Percentiles rank a stretch among this genome's conserved stretches.
phyloP scores from a whole-genome alignment of 2,888 invertebrate species.

The Melanargia galathea region DNA sequence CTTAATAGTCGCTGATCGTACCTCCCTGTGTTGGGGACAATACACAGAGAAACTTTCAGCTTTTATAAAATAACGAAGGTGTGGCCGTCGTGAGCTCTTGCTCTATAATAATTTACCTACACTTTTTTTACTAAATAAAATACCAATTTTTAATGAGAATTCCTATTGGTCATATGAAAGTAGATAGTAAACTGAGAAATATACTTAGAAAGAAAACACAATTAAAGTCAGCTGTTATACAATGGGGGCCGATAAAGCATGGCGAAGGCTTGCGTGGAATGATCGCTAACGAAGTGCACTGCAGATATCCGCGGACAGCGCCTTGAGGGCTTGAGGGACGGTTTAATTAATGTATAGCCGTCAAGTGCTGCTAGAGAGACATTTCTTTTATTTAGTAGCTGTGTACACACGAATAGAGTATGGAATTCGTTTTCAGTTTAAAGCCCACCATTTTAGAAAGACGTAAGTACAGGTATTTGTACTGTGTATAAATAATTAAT shows the following conservation, averaged over 20 bases:
- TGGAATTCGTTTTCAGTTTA: background rate
- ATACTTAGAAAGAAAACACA: slow-evolving; percentile 46
- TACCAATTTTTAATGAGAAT: slow-evolving; percentile 5
- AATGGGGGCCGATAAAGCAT: slow-evolving; percentile 62
- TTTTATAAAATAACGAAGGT: too few relatives aligned
- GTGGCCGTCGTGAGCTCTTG: too few relatives aligned
- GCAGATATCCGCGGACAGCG: slow-evolving; percentile 43
- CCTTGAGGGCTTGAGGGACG: slow-evolving; percentile 43
- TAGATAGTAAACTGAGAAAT: slow-evolving; percentile 5
- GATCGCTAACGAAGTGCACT: slow-evolving; percentile 66
- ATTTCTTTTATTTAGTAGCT: slow-evolving; percentile 21
- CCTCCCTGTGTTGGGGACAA: too few relatives aligned
- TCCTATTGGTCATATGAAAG: background rate
- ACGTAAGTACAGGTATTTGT: too few relatives aligned
- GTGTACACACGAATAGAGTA: background rate
- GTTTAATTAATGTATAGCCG: slow-evolving; percentile 43
- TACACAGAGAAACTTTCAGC: too few relatives aligned
- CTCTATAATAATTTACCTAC: too few relatives aligned
- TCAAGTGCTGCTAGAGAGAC: slow-evolving; percentile 20
- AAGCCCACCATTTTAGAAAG: too few relatives aligned
- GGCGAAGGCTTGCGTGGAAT: slow-evolving; percentile 55
- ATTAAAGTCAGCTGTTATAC: slow-evolving; percentile 66
- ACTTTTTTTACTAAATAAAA: background rate
- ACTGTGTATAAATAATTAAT: too few relatives aligned
- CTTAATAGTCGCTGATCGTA: too few relatives aligned